phyloP scores from a whole-genome alignment of 2,888 invertebrate genomes.

The Vannuccia rotundouncinata region DNA sequence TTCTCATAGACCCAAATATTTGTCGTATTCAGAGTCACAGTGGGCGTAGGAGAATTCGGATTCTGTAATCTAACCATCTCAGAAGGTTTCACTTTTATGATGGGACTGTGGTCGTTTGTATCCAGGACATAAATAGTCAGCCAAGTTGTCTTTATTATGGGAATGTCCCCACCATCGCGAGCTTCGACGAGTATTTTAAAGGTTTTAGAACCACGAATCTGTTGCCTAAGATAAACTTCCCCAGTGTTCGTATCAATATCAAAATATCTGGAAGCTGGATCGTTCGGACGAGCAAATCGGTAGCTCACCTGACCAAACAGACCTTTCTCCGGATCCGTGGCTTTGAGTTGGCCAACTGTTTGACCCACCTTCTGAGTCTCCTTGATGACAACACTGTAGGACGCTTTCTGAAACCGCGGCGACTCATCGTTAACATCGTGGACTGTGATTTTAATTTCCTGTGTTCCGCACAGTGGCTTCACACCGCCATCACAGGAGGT shows the following conservation, averaged over 20 bases:
- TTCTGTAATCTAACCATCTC: not conserved
- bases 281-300: slow-evolving; percentile 14
- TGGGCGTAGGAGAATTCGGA: not conserved
- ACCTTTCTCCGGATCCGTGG: slow-evolving; percentile 1
- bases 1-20: slow-evolving; percentile 33
- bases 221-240: slow-evolving; percentile 18
- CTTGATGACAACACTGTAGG: slow-evolving; percentile 29
- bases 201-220: slow-evolving; percentile 11
- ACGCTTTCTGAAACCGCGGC: slow-evolving; percentile 25
- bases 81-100: slow-evolving; percentile 5
- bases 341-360: not conserved
- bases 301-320: slow-evolving; percentile 31
- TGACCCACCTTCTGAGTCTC: slow-evolving; percentile 27
- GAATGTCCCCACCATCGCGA: slow-evolving; percentile 28
- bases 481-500: slow-evolving; percentile 29
- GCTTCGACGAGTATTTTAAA: slow-evolving; percentile 28
- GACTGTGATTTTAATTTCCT: slow-evolving; percentile 14
- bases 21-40: not conserved
- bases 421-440: slow-evolving; percentile 32
- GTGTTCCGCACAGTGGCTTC: not conserved
- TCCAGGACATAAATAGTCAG: slow-evolving; percentile 25
- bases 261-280: not conserved
- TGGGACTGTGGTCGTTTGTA: slow-evolving; percentile 31
- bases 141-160: slow-evolving; percentile 13
- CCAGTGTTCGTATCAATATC: slow-evolving; percentile 30